A percentile compares a stretch with the other conserved stretches of the same genome.
phyloP scores from a whole-genome alignment of 1,140 invertebrate genomes.

The Papilio machaon region DNA sequence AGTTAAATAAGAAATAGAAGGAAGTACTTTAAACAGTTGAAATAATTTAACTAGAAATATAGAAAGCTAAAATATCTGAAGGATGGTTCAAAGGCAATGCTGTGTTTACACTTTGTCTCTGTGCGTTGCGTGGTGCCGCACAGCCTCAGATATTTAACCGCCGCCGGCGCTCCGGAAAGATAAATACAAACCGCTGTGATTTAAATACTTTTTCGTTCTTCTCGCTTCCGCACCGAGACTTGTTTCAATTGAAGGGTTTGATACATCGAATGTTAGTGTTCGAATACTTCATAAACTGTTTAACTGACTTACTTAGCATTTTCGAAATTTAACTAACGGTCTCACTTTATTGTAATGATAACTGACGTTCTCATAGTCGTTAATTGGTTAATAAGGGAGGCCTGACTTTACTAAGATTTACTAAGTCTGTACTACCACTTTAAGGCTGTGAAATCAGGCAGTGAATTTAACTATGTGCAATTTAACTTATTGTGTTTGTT shows the following conservation, averaged over 20 bases:
- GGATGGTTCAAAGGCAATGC: constrained; percentile 66
- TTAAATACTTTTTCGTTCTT: constrained; percentile 70
- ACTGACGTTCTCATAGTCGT: too few relatives aligned
- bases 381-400: neutral
- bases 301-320: neutral
- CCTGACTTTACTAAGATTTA: neutral
- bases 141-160: constrained; percentile 71
- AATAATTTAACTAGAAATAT: constrained; percentile 41
- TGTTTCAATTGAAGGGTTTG: constrained; percentile 27
- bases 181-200: constrained; percentile 68
- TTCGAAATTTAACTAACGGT: too few relatives aligned
- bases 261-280: neutral
- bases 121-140: constrained; percentile 49
- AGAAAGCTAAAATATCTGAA: constrained; percentile 50
- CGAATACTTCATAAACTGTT: too few relatives aligned
- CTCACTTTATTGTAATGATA: too few relatives aligned
- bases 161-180: constrained; percentile 62
- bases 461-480: too few relatives aligned
- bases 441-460: neutral
- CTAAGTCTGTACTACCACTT: neutral
- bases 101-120: constrained; percentile 71
- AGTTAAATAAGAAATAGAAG: neutral
- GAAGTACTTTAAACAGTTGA: constrained; percentile 26
- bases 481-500: too few relatives aligned
- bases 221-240: constrained; percentile 44